Evolutionary conservation across 2,888 invertebrate species (phyloP).

Genomic region (Drosophila kuntzei): DNA sequence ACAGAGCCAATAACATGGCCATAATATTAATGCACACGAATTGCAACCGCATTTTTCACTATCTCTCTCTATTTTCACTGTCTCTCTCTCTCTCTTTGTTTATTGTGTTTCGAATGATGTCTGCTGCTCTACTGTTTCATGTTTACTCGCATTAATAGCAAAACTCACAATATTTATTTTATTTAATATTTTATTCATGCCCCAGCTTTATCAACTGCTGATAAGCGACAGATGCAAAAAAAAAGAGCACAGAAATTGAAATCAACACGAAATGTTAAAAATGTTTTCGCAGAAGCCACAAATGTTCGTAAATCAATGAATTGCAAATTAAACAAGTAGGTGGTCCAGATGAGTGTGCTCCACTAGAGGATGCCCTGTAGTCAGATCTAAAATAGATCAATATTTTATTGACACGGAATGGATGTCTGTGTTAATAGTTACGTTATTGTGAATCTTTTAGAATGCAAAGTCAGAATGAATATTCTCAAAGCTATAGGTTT

Average conservation of each 20-base stretch:
- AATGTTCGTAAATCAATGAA: constrained; percentile 48
- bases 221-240: constrained; percentile 38
- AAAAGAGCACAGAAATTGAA: constrained; percentile 26
- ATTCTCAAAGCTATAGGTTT: neutral
- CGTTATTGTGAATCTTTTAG: neutral
- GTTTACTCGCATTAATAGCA: constrained; percentile 39
- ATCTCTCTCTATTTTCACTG: constrained; percentile 30
- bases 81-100: constrained; percentile 1
- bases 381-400: neutral
- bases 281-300: constrained; percentile 33
- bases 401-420: neutral
- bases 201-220: constrained; percentile 49
- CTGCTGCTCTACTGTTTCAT: constrained; percentile 28
- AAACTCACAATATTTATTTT: constrained; percentile 31
- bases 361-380: neutral
- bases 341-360: neutral
- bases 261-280: constrained; percentile 37
- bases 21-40: constrained; percentile 37
- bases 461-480: neutral
- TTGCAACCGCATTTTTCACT: constrained; percentile 48
- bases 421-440: neutral
- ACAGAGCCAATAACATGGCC: constrained; percentile 43
- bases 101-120: constrained; percentile 8
- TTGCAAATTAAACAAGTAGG: constrained; percentile 26
- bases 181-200: constrained; percentile 44